Evolutionary conservation across 1,140 invertebrate species (phyloP), one percentile per base, ranked within the genome.

Genomic region (Vanessa atalanta): DNA sequence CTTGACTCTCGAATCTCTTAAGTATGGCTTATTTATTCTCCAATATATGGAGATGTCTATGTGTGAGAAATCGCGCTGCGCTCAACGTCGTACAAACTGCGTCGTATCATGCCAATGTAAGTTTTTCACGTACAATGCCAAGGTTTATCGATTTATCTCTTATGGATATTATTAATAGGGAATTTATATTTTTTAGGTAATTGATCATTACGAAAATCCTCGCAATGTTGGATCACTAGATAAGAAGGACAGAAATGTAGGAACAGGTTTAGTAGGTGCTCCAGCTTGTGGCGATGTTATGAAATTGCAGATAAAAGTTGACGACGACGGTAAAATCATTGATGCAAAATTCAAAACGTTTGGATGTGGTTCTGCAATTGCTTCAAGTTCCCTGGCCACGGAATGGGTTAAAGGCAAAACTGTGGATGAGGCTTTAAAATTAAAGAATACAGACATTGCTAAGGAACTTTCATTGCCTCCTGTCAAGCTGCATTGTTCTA

Each of bases 301-400:
- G 99, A 99, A 99, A 93, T 93, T 99, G 47, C 99, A 99, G 89
- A 98, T 99, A 74, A 97, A 96, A 92, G 96, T 99, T 69, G 98
- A 99, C 89, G 97, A 98, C 16, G 94, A 98, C 93, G 99, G 99
- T 75, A 99, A 99, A 90, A 99, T 99, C 65, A 94, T 99, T 87
- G 99, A 99, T 94, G 99, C 99, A 0, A 99, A 99, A 92, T 99
- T 99, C 86, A 99, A 99, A 93, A 99, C 99, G 14, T 99, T 99
- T 94, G 99, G 99, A 16, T 99, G 99, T 93, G 98, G 98, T 23
- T 99, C 99, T 60, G 99, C 99, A 6, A 99, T 99, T 87, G 99
- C 99, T 26, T 99, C 98, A 37, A 99, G 98, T 83, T 99, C 98
- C 14, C 93, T 99, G 75, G 99, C 99, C n/a, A 99, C 99, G 23